phyloP scores from a whole-genome alignment of 2,888 invertebrate species.

The Corbicula japonica region DNA sequence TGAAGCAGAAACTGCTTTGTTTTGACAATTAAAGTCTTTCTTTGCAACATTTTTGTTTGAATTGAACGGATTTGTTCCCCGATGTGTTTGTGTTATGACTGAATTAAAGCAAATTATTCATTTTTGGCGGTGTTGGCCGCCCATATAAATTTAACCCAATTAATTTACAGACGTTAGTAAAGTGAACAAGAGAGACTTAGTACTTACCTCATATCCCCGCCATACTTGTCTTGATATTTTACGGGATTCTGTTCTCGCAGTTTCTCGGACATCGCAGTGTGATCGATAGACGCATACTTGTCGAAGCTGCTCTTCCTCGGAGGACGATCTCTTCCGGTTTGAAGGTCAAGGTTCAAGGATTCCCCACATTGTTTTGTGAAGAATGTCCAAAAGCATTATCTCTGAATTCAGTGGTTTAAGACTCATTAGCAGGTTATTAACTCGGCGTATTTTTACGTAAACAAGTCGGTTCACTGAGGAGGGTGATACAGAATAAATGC shows the following conservation, averaged over 20 bases:
- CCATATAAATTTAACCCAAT: background rate
- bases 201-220: slow-evolving; percentile 40
- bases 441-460: background rate
- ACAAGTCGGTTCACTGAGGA: background rate
- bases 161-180: background rate
- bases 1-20: too few species aligned
- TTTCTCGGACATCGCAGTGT: slow-evolving; percentile 12
- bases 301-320: slow-evolving; percentile 14
- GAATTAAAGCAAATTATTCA: too few species aligned
- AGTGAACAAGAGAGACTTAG: background rate
- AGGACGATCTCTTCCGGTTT: slow-evolving; percentile 1
- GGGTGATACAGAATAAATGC: background rate
- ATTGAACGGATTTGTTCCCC: too few species aligned
- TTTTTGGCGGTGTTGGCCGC: too few species aligned
- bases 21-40: too few species aligned
- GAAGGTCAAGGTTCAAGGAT: too few species aligned
- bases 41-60: too few species aligned
- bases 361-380: too few species aligned
- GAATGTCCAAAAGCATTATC: background rate
- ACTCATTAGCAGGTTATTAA: background rate
- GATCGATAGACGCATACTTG: slow-evolving; percentile 25
- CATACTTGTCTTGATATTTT: slow-evolving; percentile 34
- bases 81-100: too few species aligned
- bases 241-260: slow-evolving; percentile 27
- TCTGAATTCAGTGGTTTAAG: background rate